phyloP scores from a whole-genome alignment of 2,888 invertebrate species.

The Sepiola atlantica region DNA sequence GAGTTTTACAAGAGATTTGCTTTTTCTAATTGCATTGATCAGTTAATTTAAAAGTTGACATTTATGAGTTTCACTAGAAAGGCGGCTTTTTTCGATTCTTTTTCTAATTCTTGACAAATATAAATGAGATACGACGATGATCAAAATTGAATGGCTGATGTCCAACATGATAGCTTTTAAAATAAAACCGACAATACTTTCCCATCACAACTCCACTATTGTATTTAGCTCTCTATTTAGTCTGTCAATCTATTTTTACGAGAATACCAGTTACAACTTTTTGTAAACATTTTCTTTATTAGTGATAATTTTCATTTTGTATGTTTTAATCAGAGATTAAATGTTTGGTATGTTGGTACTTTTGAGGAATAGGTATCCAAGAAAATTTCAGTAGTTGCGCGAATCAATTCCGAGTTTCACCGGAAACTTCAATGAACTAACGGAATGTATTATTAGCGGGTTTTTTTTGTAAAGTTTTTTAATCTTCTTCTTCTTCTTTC shows the following conservation, averaged over 20 bases:
- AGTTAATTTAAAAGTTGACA: neutral
- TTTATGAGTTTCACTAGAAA: neutral
- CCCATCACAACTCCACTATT: neutral
- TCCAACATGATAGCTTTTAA: conserved; percentile 2
- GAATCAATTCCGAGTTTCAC: too few relatives aligned
- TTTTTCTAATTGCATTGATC: neutral
- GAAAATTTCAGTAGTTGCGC: too few relatives aligned
- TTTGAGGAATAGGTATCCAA: too few relatives aligned
- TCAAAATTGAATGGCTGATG: conserved; percentile 1
- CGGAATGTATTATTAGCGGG: too few relatives aligned
- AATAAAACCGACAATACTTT: neutral
- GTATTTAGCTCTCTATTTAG: neutral
- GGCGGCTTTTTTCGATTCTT: neutral
- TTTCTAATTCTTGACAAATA: neutral
- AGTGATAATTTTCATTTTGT: neutral
- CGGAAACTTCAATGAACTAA: too few relatives aligned
- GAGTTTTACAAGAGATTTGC: conserved; percentile 32
- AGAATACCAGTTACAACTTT: neutral
- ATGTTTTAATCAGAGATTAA: too few relatives aligned
- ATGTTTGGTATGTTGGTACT: too few relatives aligned
- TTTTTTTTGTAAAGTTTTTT: too few relatives aligned
- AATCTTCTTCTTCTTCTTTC: too few relatives aligned
- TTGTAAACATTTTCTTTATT: neutral
- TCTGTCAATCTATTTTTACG: neutral
- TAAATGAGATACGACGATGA: neutral